Conservation (phyloP, 2,113 vertebrate species). For the Odobenus rosmarus region DNA sequence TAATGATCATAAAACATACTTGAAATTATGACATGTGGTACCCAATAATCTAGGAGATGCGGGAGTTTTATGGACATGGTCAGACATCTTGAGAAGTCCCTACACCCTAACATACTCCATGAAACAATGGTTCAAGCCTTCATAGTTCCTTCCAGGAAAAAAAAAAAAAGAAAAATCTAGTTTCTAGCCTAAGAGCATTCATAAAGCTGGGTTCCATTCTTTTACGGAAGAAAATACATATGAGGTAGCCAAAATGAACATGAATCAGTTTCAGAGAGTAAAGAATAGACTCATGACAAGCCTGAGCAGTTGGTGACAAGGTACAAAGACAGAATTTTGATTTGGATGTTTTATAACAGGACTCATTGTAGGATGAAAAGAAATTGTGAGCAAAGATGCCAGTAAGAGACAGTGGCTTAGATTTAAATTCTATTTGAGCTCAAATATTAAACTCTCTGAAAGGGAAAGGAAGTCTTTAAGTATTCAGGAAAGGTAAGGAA, state of each 20-base stretch:
- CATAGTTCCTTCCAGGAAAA: not conserved
- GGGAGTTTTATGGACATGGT: not conserved
- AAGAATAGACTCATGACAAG: not conserved
- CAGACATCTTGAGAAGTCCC: not conserved
- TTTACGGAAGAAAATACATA: not conserved
- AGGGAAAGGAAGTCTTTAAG: not conserved
- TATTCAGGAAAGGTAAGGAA: not conserved
- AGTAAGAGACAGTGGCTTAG: not conserved
- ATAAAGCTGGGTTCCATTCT: not conserved
- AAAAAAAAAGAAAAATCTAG: not conserved
- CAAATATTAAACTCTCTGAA: not conserved
- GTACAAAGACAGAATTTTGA: not conserved
- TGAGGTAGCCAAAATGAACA: not conserved
- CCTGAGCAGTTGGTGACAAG: not conserved
- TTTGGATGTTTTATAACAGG: not conserved
- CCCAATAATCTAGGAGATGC: not conserved
- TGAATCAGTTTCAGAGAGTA: not conserved
- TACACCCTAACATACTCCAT: not conserved
- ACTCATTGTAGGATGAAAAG: not conserved
- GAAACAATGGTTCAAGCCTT: not conserved
- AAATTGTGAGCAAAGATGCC: not conserved
- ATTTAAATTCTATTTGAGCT: not conserved
- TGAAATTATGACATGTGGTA: not conserved
- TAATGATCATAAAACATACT: not conserved
- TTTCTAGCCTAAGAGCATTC: not conserved